These are phyloP conservation scores for Eustalomyia histrio DNA, from an alignment of 2,888 invertebrate genomes.

Conservation along the genomic window DNA sequence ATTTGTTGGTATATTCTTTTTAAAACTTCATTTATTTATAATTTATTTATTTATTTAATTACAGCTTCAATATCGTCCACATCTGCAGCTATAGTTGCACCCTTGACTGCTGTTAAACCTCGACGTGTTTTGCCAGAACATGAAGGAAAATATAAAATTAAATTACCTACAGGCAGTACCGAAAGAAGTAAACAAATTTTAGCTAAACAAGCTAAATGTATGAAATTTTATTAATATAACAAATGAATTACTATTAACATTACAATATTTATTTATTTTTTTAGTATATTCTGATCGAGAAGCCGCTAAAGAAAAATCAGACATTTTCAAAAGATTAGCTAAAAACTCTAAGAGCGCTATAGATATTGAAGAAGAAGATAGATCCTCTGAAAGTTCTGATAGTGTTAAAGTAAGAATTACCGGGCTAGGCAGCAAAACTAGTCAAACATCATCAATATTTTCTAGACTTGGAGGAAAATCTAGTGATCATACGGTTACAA, in stretches of 20 bases:
- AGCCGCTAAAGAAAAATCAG: slow-evolving; percentile 68
- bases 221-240: slow-evolving; percentile 47
- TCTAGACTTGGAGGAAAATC: slow-evolving; percentile 77
- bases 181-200: slow-evolving; percentile 80
- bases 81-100: slow-evolving; percentile 60
- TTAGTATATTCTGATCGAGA: slow-evolving; percentile 77
- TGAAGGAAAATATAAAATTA: slow-evolving; percentile 82
- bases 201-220: slow-evolving; percentile 77
- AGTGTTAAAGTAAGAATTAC: slow-evolving; percentile 72
- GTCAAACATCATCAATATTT: slow-evolving; percentile 74
- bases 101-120: slow-evolving; percentile 73
- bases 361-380: slow-evolving; percentile 69
- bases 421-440: slow-evolving; percentile 67
- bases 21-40: background rate
- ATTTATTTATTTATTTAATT: background rate
- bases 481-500: slow-evolving; percentile 61
- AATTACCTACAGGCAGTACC: slow-evolving; percentile 81
- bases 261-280: background rate
- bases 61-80: slow-evolving; percentile 42
- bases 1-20: background rate
- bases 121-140: slow-evolving; percentile 80
- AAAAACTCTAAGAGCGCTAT: slow-evolving; percentile 63
- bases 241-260: background rate
- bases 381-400: slow-evolving; percentile 65
- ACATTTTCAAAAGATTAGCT: slow-evolving; percentile 75